These are phyloP conservation scores for Gambusia holbrooki DNA, from an alignment of 2,113 vertebrate genomes.

Conservation along the genomic window DNA sequence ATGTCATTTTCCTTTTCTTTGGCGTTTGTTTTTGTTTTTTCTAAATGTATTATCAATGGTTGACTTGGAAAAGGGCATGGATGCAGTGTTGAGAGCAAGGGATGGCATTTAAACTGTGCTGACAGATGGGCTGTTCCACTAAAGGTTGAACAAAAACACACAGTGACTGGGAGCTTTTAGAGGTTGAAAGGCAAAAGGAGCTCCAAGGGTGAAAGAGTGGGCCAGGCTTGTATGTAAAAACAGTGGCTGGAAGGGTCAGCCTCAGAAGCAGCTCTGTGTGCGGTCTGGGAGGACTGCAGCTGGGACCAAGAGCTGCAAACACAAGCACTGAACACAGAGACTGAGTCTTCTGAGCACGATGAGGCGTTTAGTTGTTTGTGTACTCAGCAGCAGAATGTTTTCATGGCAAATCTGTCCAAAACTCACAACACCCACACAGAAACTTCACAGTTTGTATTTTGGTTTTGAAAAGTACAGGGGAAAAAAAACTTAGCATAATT, in stretches of 20 bases:
- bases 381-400: neutral
- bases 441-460: neutral
- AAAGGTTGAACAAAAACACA: slow-evolving; percentile 16
- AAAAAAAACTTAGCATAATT: neutral
- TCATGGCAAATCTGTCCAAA: neutral
- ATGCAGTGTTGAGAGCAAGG: slow-evolving; percentile 30
- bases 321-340: neutral
- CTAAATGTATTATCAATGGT: neutral
- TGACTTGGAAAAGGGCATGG: slow-evolving; percentile 37
- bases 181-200: slow-evolving; percentile 36
- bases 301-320: neutral
- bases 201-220: slow-evolving; percentile 19
- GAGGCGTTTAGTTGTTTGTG: neutral
- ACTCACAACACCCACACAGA: neutral
- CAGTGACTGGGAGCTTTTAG: slow-evolving; percentile 12
- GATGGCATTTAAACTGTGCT: slow-evolving; percentile 42
- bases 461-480: neutral
- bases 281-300: neutral
- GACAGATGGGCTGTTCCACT: slow-evolving; percentile 34
- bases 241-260: slow-evolving; percentile 9
- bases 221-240: neutral
- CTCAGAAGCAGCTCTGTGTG: slow-evolving; percentile 13
- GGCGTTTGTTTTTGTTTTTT: neutral
- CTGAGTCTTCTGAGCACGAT: neutral
- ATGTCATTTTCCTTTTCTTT: slow-evolving; percentile 33